Base-by-base conservation (phyloP, 2,113 vertebrate genomes). In the Atlantisia rogersi region DNA sequence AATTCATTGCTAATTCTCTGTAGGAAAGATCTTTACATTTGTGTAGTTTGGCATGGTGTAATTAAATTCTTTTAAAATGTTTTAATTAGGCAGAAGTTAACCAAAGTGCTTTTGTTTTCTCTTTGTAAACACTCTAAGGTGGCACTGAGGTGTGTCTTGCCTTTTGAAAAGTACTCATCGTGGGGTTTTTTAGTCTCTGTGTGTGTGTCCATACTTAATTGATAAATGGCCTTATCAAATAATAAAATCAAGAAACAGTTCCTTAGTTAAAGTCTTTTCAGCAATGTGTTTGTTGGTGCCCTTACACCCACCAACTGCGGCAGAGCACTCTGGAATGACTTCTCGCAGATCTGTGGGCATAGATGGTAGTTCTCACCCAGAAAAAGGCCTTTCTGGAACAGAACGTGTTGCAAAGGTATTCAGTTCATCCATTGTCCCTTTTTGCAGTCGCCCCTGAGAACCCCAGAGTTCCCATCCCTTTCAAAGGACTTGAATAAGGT, bases 11-110 rank as follows among this genome's bases (percentile, higher is more conserved):
- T 78, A 85, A 95, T 93, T 95, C 97, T 98, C 97, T 89, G 56
- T 95, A 91, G 97, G 82, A 97, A 95, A 95, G 95, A 94, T 97
- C 95, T 98, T 97, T 98, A 95, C 65, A 52, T 97, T 98, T 96
- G 67, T 96, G 59, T 95, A 84, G 78, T 94, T 97, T 97, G 94
- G 86, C 94, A 84, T 94, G 92, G 94, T 92, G 93, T 97, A 97
- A 98, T 97, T 97, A 97, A 97, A 97, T 97, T 94, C 89, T 92
- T 96, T 93, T 95, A 94, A 96, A 98, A 97, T 37, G 20, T 97
- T 98, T 97, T 97, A 97, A 97, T 98, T 98, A 97, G 95, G 76
- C 82, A 82, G 82, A 97, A 97, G 67, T 91, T 93, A 96, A 96
- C 35, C 73, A 24, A 86, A 96, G 94, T 77, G 73, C 85, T 96